These are phyloP conservation scores for Triplophysa tibetana DNA, from an alignment of 2,113 vertebrate genomes.

Conservation along the genomic window DNA sequence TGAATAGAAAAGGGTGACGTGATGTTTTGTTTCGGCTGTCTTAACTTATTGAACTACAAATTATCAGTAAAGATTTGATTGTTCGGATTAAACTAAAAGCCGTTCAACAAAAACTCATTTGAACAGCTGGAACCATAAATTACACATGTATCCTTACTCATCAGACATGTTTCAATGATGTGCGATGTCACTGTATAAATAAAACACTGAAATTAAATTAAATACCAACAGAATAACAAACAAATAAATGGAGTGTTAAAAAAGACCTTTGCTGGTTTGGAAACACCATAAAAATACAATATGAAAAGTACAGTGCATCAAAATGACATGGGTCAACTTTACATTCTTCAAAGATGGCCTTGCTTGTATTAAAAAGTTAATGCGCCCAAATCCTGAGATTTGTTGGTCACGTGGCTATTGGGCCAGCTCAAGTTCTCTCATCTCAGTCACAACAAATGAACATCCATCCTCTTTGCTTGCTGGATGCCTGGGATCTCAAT, in stretches of 20 bases:
- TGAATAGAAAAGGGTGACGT: too few species aligned
- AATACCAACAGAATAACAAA: conserved; percentile 64
- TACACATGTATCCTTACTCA: conserved; percentile 70
- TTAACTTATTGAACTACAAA: neutral
- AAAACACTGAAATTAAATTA: conserved; percentile 76
- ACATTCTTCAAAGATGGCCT: conserved; percentile 36
- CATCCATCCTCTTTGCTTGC: conserved; percentile 64
- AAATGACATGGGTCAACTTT: conserved; percentile 60
- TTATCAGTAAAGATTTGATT: too few species aligned
- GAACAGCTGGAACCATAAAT: conserved; percentile 66
- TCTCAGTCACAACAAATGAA: conserved; percentile 70
- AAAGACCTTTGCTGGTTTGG: conserved; percentile 46
- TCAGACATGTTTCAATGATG: conserved; percentile 69
- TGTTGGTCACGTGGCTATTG: conserved; percentile 26
- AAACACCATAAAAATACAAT: conserved; percentile 46
- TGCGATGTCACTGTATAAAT: conserved; percentile 77
- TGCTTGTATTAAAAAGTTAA: conserved; percentile 42
- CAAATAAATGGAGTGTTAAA: conserved; percentile 47
- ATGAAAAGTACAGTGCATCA: conserved; percentile 74
- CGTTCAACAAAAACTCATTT: conserved; percentile 54
- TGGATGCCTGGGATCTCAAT: conserved; percentile 56
- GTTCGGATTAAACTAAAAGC: conserved; percentile 42
- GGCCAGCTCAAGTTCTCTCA: conserved; percentile 8
- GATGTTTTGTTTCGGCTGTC: too few species aligned
- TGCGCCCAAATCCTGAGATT: conserved; percentile 42